These are phyloP conservation scores for Xenopus laevis DNA, from an alignment of 2,113 vertebrate species.

Conservation along the genomic window DNA sequence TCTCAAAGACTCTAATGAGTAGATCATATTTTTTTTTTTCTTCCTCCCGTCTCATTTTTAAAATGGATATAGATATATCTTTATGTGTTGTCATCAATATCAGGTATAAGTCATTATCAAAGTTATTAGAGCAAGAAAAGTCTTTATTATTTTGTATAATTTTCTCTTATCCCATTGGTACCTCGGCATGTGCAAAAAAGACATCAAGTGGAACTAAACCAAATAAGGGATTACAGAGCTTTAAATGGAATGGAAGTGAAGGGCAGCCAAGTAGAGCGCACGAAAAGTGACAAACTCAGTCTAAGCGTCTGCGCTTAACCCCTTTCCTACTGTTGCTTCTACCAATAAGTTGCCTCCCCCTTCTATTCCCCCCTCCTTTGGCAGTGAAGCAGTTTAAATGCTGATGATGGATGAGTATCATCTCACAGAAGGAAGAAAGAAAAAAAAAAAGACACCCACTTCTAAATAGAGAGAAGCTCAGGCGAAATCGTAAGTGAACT, in stretches of 20 bases:
- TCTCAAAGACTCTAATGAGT: not conserved
- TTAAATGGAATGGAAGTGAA: conserved; percentile 52
- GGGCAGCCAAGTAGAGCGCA: conserved; percentile 55
- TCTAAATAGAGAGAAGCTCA: conserved; percentile 44
- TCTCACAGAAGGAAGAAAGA: conserved; percentile 46
- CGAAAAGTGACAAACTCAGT: conserved; percentile 52
- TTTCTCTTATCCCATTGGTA: conserved; percentile 61
- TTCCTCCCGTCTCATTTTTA: not conserved
- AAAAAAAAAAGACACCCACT: not conserved
- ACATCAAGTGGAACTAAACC: conserved; percentile 72
- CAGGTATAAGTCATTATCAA: conserved; percentile 44
- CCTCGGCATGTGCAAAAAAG: conserved; percentile 51
- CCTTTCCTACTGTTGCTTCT: conserved; percentile 7
- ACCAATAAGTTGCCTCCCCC: not conserved
- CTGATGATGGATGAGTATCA: conserved; percentile 64
- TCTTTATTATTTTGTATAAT: conserved; percentile 67
- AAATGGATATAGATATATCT: not conserved
- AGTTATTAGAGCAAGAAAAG: conserved; percentile 63
- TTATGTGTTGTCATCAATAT: conserved; percentile 31
- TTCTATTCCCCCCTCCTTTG: not conserved
- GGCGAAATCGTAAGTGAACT: conserved; percentile 52
- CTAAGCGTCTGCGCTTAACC: conserved; percentile 55
- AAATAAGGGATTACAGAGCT: conserved; percentile 62
- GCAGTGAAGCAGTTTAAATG: conserved; percentile 46
- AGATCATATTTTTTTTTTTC: not conserved